Evolutionary conservation across 2,888 invertebrate species (phyloP), one percentile per base, ranked within the genome.

Genomic region (Agonopterix arenella): DNA sequence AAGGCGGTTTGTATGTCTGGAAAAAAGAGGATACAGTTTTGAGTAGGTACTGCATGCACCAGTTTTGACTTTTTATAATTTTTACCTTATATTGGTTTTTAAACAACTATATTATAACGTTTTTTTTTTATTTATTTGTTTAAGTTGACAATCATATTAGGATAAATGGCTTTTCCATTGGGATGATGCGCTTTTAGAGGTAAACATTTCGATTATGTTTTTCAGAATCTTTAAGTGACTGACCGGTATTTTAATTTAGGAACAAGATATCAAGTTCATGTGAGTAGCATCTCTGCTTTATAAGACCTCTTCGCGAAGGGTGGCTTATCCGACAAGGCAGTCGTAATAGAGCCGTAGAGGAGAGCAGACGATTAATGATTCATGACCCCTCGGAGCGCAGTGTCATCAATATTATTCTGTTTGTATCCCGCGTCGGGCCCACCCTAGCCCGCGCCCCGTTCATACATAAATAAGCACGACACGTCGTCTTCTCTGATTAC

Each of bases 361-460:
- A 79, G 84, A 83, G 82, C 73, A 73, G 76, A 88, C 86, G 88
- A 89, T 89, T 89, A 89, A 89, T 89, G 89, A 88, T 89, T 89
- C 89, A 89, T 89, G 89, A 89, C 88, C 89, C 85, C 84, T 86
- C 84, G 80, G 76, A 81, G 84, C 80, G 83, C 80, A 81, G 84
- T 88, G 89, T 89, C 89, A 89, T 89, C 89, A 89, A 89, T 89
- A 89, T 89, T 89, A 89, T 89, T 89, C 89, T 86, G 89, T 89
- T 89, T 88, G 89, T 89, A 86, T 80, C 86, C 76, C 80, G 76
- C 79, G 77, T 81, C 74, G 78, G 85, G 74, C 85, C 52, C 85
- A 83, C 88, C 88, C 86, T 84, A 83, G 72, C 85, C 85, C 77
- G 81, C 84, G 81, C 84, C 88, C 83, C 68, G 76, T 80, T 85